These are phyloP conservation scores for Brachylomia viminalis DNA, from an alignment of 2,888 invertebrate species.

Conservation along the genomic window DNA sequence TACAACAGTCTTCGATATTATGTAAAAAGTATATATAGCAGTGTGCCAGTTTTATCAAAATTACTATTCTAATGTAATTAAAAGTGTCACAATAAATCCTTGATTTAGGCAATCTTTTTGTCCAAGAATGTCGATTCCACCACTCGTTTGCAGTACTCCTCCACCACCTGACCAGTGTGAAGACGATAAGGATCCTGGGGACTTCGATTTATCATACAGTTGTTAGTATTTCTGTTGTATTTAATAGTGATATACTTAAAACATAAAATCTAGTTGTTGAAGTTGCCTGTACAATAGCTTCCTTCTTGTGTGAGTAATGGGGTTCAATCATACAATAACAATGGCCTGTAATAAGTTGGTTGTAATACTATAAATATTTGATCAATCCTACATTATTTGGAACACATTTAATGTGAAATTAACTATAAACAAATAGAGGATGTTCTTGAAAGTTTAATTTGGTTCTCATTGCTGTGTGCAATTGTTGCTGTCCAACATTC, in stretches of 20 bases:
- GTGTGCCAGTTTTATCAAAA: conserved; percentile 46
- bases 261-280: conserved; percentile 19
- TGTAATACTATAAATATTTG: conserved; percentile 10
- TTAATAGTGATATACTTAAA: neutral
- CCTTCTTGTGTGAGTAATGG: conserved; percentile 26
- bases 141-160: conserved; percentile 92
- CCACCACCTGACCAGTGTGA: conserved; percentile 92
- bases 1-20: conserved; percentile 49
- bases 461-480: conserved; percentile 23
- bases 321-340: conserved; percentile 43
- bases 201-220: conserved; percentile 86
- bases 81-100: conserved; percentile 65
- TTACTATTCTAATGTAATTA: conserved; percentile 60
- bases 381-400: conserved; percentile 1
- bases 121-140: conserved; percentile 91
- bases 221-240: conserved; percentile 76
- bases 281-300: conserved; percentile 13
- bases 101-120: conserved; percentile 66
- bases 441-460: conserved; percentile 5
- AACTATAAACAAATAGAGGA: neutral
- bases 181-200: conserved; percentile 91
- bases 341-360: conserved; percentile 15
- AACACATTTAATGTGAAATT: conserved; percentile 2
- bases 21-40: conserved; percentile 47
- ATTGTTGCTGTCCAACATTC: conserved; percentile 16